Base-by-base conservation (phyloP, 2,113 vertebrate species). In the Amphiprion percula region DNA sequence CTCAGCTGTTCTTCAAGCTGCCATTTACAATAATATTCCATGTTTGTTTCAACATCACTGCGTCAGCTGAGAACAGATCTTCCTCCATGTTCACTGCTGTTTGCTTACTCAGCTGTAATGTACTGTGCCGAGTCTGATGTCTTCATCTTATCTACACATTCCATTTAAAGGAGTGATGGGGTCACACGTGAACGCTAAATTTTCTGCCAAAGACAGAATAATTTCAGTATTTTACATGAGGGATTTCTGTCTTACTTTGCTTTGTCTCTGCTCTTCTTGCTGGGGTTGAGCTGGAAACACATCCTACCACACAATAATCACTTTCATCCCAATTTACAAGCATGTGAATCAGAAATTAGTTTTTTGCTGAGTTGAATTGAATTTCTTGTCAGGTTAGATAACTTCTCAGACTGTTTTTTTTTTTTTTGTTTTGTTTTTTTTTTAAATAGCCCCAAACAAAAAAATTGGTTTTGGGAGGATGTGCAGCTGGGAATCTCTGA, bases 21-120 rank as follows among this genome's bases (percentile, higher is more conserved):
- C 39, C 39, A 61, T 2, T 75, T 41, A 15, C 41, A 0, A 58
- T 80, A 64, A 66, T 44, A 66, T 10, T 0, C 14, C 17, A 10
- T 61, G 64, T 74, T 68, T 70, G 10, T 54, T 53, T 69, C 69
- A 50, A 60, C 59, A 41, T 55, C 5, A n/a, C 46, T 37, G 66
- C 30, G 39, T 8, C 47, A 19, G 14, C 52, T 26, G 30, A 11
- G 15, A 53, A 16, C 44, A 60, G 10, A 33, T 61, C 58, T 74
- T 44, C 47, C 24, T 56, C n/a, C 5, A 64, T 30, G 68, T 61
- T 46, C 26, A 12, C 28, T 60, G 52, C n/a, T 68, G 26, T 80
- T 68, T 79, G 76, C 68, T 87, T 68, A 28, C 47, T 68, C 72
- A 80, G 72, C 76, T 83, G 76, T 33, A 15, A 37, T 1, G 39